Evolutionary conservation across 2,888 invertebrate genomes (phyloP), one percentile per base, ranked within the genome.

Genomic region (Phengaris alcon): DNA sequence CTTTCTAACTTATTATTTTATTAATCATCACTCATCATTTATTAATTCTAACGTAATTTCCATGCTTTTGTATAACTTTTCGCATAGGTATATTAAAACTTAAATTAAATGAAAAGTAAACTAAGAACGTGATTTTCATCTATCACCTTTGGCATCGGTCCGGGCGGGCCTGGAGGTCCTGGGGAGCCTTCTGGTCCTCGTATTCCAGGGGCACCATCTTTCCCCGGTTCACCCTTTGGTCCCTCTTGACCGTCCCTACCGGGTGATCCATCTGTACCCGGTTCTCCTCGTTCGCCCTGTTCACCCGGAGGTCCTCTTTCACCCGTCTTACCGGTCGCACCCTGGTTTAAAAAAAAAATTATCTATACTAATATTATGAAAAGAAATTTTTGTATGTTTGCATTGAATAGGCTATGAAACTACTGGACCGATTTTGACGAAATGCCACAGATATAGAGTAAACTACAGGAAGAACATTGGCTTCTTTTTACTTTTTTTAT

Each of bases 201-300:
- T 0, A 93, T 81, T n/a, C 96, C 97, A 22, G 90, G 81, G 0
- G 85, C 83, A 51, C 97, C 97, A 79, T 95, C 94, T 78, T 86
- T 89, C 35, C 97, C 97, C 0, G 96, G 94, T 80, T 97, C 96
- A 78, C 97, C 97, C 84, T 96, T 94, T 13, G 84, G 79, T 5
- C 97, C 97, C 75, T 94, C 91, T 5, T 95, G 85, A 10, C 91
- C 91, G 74, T 87, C 84, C 9, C 15, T 81, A 1, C 91, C 90
- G 9, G 83, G 82, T 13, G 35, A 77, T 0, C 98, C 98, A 79
- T 95, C 95, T 46, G 94, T 90, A 72, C 97, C 97, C 78, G 95
- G 93, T 87, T 97, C 87, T 51, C 94, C 94, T 76, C 88, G 93
- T 13, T 94, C 93, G 77, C 96, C 95, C 81, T 89, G 93, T 3